phyloP scores from a whole-genome alignment of 2,113 vertebrate genomes.

The Hippocampus zosterae region DNA sequence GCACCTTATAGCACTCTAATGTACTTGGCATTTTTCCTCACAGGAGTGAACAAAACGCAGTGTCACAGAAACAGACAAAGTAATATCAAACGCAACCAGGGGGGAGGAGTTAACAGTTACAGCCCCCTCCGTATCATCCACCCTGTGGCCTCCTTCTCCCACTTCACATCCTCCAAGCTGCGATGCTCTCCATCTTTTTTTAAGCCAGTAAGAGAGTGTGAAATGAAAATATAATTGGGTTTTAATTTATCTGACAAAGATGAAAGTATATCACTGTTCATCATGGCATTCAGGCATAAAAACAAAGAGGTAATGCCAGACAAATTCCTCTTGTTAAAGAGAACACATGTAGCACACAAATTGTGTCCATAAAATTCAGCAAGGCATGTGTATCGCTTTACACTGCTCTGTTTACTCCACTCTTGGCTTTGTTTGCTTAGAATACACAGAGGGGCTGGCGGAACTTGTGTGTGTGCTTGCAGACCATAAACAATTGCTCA shows the following conservation, averaged over 20 bases:
- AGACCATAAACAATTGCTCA: conserved; percentile 51
- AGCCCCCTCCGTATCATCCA: conserved; percentile 5
- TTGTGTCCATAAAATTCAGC: conserved; percentile 4
- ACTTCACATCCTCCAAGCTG: neutral
- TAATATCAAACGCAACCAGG: conserved; percentile 11
- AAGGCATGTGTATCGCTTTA: conserved; percentile 20
- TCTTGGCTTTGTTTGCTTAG: conserved; percentile 19
- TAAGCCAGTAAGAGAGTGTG: conserved; percentile 59
- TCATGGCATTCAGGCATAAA: conserved; percentile 44
- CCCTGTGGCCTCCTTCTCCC: conserved; percentile 3
- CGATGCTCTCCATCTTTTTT: conserved; percentile 33
- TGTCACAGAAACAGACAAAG: neutral
- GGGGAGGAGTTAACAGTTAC: conserved; percentile 33
- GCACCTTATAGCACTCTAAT: conserved; percentile 36
- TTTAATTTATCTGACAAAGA: conserved; percentile 68
- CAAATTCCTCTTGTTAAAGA: conserved; percentile 17
- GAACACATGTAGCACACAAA: neutral
- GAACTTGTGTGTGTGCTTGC: conserved; percentile 23
- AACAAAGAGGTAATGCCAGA: conserved; percentile 28
- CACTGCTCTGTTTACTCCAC: conserved; percentile 17
- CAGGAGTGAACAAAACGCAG: conserved; percentile 1
- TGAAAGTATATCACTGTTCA: conserved; percentile 39
- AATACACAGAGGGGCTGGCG: conserved; percentile 22
- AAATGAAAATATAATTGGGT: conserved; percentile 73
- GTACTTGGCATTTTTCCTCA: conserved; percentile 20